Evolutionary conservation across 2,797 vertebrate genomes (phyloP).

Genomic region (Cichlasoma orientale): DNA sequence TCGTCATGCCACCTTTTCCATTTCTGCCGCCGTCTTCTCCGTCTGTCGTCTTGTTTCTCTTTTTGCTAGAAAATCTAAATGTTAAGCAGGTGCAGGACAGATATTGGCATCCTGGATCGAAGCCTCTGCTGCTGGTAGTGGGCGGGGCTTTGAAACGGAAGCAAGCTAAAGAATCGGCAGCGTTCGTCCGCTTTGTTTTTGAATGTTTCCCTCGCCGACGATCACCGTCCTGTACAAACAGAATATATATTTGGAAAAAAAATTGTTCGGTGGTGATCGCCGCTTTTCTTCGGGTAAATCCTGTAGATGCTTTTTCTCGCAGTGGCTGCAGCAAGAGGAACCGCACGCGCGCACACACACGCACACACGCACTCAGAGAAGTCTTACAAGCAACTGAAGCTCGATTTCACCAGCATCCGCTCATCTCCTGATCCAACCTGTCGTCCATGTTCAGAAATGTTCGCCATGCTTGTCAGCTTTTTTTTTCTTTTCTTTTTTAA

Average conservation of each 20-base stretch:
- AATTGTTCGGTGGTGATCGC: conserved; percentile 23
- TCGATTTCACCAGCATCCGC: conserved; percentile 65
- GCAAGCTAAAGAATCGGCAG: conserved; percentile 3
- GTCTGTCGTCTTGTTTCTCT: conserved; percentile 20
- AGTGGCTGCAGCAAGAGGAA: not conserved
- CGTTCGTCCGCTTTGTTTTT: conserved; percentile 29
- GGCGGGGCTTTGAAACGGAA: conserved; percentile 15
- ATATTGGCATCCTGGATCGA: not conserved
- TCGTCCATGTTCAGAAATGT: not conserved
- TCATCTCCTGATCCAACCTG: not conserved
- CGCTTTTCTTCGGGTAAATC: conserved; percentile 11
- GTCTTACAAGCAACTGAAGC: conserved; percentile 28
- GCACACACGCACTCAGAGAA: conserved; percentile 14
- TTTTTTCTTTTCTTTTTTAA: too few species aligned
- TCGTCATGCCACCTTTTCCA: conserved; percentile 14
- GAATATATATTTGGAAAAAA: conserved; percentile 60
- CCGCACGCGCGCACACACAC: not conserved
- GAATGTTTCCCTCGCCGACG: conserved; percentile 19
- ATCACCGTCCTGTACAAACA: conserved; percentile 51
- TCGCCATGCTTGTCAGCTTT: not conserved
- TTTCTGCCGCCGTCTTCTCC: conserved; percentile 11
- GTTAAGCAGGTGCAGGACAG: conserved; percentile 28
- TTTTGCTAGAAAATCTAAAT: not conserved
- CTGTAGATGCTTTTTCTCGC: conserved; percentile 27
- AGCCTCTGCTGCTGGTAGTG: not conserved